Conservation (phyloP, 2,888 invertebrate genomes). For the Holacanthella duospinosa region DNA sequence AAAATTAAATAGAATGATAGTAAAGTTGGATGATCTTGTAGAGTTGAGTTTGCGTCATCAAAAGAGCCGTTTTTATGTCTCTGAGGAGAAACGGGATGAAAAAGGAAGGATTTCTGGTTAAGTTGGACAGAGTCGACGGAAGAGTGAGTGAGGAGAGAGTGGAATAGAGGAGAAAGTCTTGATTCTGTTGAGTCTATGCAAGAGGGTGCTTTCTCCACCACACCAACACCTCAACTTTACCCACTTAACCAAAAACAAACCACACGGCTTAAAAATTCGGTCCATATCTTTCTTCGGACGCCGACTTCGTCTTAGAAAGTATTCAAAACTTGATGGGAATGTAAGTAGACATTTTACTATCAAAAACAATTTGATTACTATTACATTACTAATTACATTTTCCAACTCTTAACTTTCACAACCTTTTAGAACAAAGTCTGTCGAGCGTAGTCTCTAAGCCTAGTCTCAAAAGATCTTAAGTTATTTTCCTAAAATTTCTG, state of each 20-base stretch:
- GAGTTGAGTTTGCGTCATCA: not conserved
- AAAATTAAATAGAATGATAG: too few species aligned
- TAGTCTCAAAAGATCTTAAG: too few species aligned
- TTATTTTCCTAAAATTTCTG: too few species aligned
- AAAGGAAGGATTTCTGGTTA: not conserved
- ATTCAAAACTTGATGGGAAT: slow-evolving; percentile 37
- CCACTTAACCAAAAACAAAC: not conserved
- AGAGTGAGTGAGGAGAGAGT: not conserved
- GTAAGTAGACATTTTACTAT: slow-evolving; percentile 23
- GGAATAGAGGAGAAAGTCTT: not conserved
- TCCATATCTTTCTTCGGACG: slow-evolving; percentile 37
- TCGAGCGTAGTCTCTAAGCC: too few species aligned
- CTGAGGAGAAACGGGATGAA: not conserved
- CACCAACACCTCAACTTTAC: not conserved
- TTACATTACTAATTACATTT: too few species aligned
- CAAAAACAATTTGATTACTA: too few species aligned
- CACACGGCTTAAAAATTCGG: slow-evolving; percentile 31
- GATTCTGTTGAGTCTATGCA: not conserved
- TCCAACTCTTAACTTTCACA: too few species aligned
- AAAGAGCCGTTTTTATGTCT: not conserved
- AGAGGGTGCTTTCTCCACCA: not conserved
- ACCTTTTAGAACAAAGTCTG: too few species aligned
- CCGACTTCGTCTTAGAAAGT: slow-evolving; percentile 37
- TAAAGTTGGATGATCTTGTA: too few species aligned
- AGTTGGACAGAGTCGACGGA: not conserved